Evolutionary conservation across 2,113 vertebrate species (phyloP).

Genomic region (Uropsilus gracilis): DNA sequence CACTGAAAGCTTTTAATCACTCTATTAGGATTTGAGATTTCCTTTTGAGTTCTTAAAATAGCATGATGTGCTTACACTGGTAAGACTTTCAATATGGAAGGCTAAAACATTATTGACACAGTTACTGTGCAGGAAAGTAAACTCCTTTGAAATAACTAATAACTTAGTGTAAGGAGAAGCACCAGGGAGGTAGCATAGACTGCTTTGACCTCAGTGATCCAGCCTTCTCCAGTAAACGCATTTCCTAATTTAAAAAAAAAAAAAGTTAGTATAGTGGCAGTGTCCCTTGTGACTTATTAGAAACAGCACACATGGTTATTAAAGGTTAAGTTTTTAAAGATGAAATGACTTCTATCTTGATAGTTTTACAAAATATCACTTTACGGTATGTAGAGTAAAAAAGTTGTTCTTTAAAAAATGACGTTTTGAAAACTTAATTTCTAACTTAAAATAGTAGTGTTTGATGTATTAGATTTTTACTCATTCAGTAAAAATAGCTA

Average conservation of each 20-base stretch:
- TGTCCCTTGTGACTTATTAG: conserved; percentile 62
- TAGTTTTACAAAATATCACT: conserved; percentile 59
- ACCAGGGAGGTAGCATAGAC: background rate
- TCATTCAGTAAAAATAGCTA: background rate
- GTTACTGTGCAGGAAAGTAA: conserved; percentile 45
- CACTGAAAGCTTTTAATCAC: conserved; percentile 22
- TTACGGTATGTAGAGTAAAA: conserved; percentile 59
- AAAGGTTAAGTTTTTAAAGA: conserved; percentile 67
- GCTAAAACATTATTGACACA: conserved; percentile 44
- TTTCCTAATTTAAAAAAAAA: conserved; percentile 18
- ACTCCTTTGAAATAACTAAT: conserved; percentile 34
- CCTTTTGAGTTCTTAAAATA: conserved; percentile 55
- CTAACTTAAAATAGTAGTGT: conserved; percentile 67
- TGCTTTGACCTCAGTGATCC: background rate
- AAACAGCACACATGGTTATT: conserved; percentile 66
- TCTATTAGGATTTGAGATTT: conserved; percentile 33
- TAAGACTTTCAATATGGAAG: conserved; percentile 19
- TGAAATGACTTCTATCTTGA: conserved; percentile 70
- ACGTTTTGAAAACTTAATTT: conserved; percentile 61
- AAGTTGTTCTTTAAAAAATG: conserved; percentile 55
- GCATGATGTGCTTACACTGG: conserved; percentile 22
- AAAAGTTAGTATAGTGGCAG: background rate
- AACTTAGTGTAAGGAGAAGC: conserved; percentile 31
- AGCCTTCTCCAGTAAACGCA: conserved; percentile 34
- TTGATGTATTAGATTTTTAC: background rate